These are phyloP conservation scores for Psittacula derbiana DNA, from an alignment of 2,797 vertebrate genomes.

Conservation along the genomic window DNA sequence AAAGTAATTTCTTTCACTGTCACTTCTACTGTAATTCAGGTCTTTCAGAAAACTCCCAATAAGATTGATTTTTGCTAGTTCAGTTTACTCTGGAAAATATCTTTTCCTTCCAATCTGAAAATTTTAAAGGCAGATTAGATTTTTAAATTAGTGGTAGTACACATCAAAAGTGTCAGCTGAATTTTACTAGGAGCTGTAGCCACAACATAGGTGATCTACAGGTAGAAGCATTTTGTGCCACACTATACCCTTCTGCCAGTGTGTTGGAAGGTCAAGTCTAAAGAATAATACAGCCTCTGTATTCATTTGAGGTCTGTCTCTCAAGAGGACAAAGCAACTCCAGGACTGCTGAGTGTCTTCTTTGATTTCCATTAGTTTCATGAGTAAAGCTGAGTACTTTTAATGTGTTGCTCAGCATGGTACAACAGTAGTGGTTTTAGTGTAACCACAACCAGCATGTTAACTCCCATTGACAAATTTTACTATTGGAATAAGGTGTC, in stretches of 20 bases:
- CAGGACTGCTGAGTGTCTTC: background rate
- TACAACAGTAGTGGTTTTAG: background rate
- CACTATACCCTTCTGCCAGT: background rate
- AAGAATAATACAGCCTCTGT: background rate
- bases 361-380: background rate
- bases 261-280: background rate
- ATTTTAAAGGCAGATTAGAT: background rate
- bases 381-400: background rate
- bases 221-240: background rate
- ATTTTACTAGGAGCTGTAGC: background rate
- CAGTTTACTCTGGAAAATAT: background rate
- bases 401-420: background rate
- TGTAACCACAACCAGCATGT: too few relatives aligned
- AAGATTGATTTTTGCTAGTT: constrained; percentile 1
- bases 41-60: background rate
- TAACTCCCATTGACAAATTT: background rate
- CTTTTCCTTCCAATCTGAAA: background rate
- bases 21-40: background rate
- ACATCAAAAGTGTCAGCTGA: background rate
- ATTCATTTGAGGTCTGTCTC: background rate
- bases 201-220: background rate
- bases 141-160: background rate
- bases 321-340: background rate
- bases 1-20: constrained; percentile 19
- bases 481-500: background rate